Evolutionary conservation across 2,797 vertebrate species (phyloP), one percentile per base, ranked within the genome.

Genomic region (Catharus ustulatus): DNA sequence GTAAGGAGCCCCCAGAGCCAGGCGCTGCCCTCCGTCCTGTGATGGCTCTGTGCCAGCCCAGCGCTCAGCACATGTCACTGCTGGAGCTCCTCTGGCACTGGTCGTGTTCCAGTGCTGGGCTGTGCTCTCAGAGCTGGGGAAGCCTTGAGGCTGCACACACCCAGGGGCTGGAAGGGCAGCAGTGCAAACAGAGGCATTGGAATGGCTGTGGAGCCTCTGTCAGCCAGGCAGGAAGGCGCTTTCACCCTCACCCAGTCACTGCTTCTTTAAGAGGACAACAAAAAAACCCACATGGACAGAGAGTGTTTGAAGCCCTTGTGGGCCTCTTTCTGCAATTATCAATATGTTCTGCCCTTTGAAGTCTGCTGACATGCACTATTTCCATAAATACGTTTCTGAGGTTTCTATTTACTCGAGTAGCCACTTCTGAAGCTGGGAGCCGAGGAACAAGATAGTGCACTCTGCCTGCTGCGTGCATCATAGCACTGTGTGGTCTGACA

Each of bases 1-100:
- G 99, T 99, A 97, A 98, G 98, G 90, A 48, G 68, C 62, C 22
- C 8, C 5, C 49, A 23, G 54, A 55, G 34, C 15, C 36, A 17
- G 15, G 22, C 3, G 9, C 46, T 64, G 21, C 40, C 43, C 42
- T 72, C 5, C 7, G 30, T 5, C 2, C 3, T 24, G 49, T 1
- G 1, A 3, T 15, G 42, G 45, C 46, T 82, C 36, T 5, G 0
- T 3, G 4, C 0, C 1, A 84, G 16, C 23, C 8, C 11, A 22
- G 55, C 11, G 10, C 48, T 52, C 36, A 32, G 85, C 36, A 38
- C 36, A 45, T 43, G 73, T 7, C 58, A 13, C 32, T 0, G 2
- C 12, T 62, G 45, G 52, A 76, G 38, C 24, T 58, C 4, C 68
- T 55, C 40, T 75, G 64, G 45, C 4, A 0, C 14, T 48, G 51